These are phyloP conservation scores for Pachliopta kotzebuea DNA, from an alignment of 2,888 invertebrate species.

Conservation along the genomic window DNA sequence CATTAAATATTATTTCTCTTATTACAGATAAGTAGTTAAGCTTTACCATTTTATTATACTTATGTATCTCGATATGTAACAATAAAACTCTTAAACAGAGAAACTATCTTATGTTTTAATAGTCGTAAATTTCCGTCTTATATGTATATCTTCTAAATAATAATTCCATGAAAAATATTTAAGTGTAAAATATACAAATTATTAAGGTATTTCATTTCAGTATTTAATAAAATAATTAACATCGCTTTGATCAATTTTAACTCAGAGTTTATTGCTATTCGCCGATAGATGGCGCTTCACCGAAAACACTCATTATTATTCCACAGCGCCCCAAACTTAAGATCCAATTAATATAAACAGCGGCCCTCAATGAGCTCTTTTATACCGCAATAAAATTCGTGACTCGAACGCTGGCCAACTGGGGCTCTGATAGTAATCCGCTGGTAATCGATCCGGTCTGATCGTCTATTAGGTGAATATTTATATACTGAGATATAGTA, in stretches of 20 bases:
- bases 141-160: no score
- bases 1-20: no score
- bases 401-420: conserved; percentile 5
- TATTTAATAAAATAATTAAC: neutral
- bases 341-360: conserved; percentile 27
- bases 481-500: neutral
- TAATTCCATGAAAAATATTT: no score
- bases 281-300: conserved; percentile 13
- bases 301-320: conserved; percentile 9
- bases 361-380: conserved; percentile 15
- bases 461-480: neutral
- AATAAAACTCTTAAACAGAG: no score
- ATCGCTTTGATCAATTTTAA: neutral
- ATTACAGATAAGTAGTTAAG: no score
- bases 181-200: neutral
- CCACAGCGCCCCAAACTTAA: conserved; percentile 10
- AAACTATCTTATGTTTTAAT: no score
- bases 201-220: no score
- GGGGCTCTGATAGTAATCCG: conserved; percentile 17
- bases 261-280: neutral
- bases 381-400: conserved; percentile 24
- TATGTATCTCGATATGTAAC: no score
- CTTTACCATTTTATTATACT: no score
- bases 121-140: no score
- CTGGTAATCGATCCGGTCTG: conserved; percentile 3